Conservation (phyloP, 2,797 vertebrate species). For the Coracias cyanogaster region DNA sequence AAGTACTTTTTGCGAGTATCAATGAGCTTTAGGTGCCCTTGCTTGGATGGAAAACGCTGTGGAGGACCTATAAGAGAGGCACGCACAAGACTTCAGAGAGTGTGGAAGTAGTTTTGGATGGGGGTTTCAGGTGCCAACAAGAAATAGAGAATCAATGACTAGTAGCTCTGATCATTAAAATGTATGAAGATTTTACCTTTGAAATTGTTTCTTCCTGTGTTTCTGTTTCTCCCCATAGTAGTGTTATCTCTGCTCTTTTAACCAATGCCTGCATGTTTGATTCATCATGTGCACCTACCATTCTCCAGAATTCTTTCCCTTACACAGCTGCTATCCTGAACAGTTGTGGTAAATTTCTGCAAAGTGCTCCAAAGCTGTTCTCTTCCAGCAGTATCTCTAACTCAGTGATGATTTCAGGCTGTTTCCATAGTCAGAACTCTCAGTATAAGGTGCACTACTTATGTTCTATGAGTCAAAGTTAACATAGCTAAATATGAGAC, state of each 20-base stretch:
- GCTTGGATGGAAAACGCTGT: background rate
- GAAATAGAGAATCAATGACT: background rate
- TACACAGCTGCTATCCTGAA: background rate
- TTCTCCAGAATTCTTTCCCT: background rate
- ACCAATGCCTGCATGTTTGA: background rate
- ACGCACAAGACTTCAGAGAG: background rate
- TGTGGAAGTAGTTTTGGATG: background rate
- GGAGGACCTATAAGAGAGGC: background rate
- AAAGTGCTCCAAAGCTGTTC: background rate
- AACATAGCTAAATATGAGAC: background rate
- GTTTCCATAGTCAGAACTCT: background rate
- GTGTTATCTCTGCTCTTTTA: background rate
- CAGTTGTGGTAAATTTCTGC: background rate
- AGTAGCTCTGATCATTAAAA: background rate
- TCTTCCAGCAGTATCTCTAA: background rate
- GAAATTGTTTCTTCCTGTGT: background rate
- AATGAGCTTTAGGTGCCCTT: background rate
- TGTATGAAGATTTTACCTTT: background rate
- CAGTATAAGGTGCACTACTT: background rate
- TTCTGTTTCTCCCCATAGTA: background rate
- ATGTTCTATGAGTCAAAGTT: background rate
- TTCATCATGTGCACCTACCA: background rate
- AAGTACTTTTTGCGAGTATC: background rate
- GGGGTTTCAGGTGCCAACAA: background rate
- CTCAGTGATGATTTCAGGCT: background rate